Percentiles rank a stretch among this genome's conserved stretches.
Conservation (phyloP, 2,888 invertebrate species). For the Microctonus aethiopoides region DNA sequence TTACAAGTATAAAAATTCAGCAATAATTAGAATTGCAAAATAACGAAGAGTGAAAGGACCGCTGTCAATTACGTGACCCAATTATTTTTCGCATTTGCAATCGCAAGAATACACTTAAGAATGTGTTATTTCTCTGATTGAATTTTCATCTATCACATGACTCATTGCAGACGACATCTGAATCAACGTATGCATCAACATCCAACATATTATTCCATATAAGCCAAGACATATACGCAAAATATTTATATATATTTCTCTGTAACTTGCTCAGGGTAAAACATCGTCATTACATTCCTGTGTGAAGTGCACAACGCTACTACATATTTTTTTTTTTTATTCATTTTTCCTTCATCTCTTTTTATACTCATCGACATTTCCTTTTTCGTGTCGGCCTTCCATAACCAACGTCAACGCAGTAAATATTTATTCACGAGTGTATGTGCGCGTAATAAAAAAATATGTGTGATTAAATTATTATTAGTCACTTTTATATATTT, state of each 20-base stretch:
- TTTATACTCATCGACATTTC: constrained; percentile 14
- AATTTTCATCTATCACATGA: constrained; percentile 22
- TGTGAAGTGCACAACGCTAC: background rate
- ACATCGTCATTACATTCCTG: constrained; percentile 28
- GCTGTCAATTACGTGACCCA: constrained; percentile 6
- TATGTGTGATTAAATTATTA: background rate
- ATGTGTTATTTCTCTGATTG: background rate
- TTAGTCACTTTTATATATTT: background rate
- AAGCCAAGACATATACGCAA: constrained; percentile 12
- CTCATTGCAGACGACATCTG: constrained; percentile 18
- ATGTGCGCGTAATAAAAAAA: too few species aligned
- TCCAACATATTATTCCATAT: constrained; percentile 36
- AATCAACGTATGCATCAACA: constrained; percentile 31
- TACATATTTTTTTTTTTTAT: constrained; percentile 5
- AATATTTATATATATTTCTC: background rate
- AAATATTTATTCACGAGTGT: too few species aligned
- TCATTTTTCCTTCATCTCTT: background rate
- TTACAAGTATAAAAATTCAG: too few species aligned
- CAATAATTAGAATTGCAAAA: background rate
- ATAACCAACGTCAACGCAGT: constrained; percentile 9
- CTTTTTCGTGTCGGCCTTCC: constrained; percentile 26
- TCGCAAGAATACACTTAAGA: background rate
- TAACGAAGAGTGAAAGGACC: background rate
- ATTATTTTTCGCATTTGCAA: constrained; percentile 6
- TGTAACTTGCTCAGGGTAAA: constrained; percentile 10